Base-by-base conservation (phyloP, 2,888 invertebrate species). In the Bellardia bayeri region DNA sequence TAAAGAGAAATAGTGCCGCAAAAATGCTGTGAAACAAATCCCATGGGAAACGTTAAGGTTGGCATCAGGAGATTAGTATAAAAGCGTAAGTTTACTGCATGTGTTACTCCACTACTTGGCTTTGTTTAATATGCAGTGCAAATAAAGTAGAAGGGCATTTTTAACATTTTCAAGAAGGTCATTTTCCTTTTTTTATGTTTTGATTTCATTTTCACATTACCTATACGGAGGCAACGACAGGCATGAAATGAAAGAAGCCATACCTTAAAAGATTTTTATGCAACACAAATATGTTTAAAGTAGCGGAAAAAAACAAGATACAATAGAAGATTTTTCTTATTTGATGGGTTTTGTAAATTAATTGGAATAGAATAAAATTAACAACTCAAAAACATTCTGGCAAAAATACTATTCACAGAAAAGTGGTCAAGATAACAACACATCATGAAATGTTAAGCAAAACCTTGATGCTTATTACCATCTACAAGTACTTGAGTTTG, bases 121-220 rank as follows among this genome's bases (percentile, higher is more conserved):
- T 81, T 74, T 87, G 58, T 86, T 82, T 85, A 71, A 86, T 89
- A 86, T 82, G 78, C 72, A 79, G 76, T 78, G 88, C 88, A 87
- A 72, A 88, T 81, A 74, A 79, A 66, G 82, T 81, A 51, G 74
- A 82, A 78, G 76, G 80, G 88, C 89, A 90, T 90, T 90, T 84
- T 88, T 89, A 72, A 90, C 87, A 89, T 89, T 88, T 86, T 90
- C 90, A 89, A 89, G 71, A 80, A 87, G 89, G 90, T 78, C 88
- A 86, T 85, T 86, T 88, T 85, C 85, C 76, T 72, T 68, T 66
- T 23, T 81, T 64, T 16, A 49, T 30, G 14, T 58, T 69, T 61
- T 49, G 7, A 4, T 8, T 42, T 58, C 37, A 2, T 23, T 66
- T 42, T 4, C 61, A n/a, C 40, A 23, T 11, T 23, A 16, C 5